phyloP scores from a whole-genome alignment of 2,888 invertebrate species.

The Phoenoteleia sp. region DNA sequence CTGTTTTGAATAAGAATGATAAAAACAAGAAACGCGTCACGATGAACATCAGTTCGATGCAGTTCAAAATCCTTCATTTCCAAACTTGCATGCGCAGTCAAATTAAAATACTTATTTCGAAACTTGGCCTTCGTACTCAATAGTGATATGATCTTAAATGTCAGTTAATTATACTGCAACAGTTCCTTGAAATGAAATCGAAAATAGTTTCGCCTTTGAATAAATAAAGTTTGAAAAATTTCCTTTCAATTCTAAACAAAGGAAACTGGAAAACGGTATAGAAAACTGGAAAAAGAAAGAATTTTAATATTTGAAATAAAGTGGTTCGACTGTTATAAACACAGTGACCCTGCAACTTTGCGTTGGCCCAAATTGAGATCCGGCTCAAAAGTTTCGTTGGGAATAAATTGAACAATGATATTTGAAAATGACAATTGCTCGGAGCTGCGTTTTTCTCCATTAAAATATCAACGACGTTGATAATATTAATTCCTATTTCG shows the following conservation, averaged over 20 bases:
- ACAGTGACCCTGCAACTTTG: slow-evolving; percentile 59
- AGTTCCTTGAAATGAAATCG: not conserved
- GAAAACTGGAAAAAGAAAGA: slow-evolving; percentile 33
- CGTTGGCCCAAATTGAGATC: slow-evolving; percentile 39
- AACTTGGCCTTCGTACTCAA: not conserved
- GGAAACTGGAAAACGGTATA: slow-evolving; percentile 19
- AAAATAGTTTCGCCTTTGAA: not conserved
- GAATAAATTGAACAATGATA: slow-evolving; percentile 56
- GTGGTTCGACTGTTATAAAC: slow-evolving; percentile 48
- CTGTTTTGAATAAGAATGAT: slow-evolving; percentile 3
- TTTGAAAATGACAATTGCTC: slow-evolving; percentile 22
- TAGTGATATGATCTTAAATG: not conserved
- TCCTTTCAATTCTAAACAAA: not conserved
- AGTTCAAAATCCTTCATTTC: not conserved
- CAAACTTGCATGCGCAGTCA: not conserved
- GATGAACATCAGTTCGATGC: not conserved
- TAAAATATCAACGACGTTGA: slow-evolving; percentile 9
- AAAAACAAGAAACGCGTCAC: not conserved
- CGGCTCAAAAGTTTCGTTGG: slow-evolving; percentile 38
- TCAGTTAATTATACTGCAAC: not conserved
- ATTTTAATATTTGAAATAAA: slow-evolving; percentile 52
- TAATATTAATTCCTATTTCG: slow-evolving; percentile 46
- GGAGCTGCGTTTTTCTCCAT: not conserved
- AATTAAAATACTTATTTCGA: not conserved
- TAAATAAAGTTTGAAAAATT: not conserved